Conservation (phyloP, 1,140 invertebrate genomes). For the Bombus turneri region DNA sequence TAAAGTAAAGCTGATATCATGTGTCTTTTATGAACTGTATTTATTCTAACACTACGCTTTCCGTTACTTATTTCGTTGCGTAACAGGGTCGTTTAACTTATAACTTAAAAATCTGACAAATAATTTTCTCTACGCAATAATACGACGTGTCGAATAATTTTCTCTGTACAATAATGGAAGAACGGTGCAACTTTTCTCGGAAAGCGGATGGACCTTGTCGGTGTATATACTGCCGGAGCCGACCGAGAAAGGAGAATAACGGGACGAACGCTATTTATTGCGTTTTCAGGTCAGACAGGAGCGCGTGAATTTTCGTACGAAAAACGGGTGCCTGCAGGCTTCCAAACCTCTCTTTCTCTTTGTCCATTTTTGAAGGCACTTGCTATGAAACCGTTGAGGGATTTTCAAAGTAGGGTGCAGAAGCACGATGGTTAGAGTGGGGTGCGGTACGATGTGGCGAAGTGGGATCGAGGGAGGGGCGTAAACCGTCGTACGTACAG, state of each 20-base stretch:
- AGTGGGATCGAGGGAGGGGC: not conserved
- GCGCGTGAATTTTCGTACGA: slow-evolving; percentile 48
- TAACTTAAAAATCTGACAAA: not conserved
- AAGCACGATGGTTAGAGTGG: not conserved
- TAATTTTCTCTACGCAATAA: not conserved
- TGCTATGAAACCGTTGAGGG: slow-evolving; percentile 44
- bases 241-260: slow-evolving; percentile 42
- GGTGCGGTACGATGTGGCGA: not conserved
- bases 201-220: not conserved
- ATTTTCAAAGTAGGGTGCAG: slow-evolving; percentile 52
- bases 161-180: too few relatives aligned
- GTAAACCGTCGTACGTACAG: not conserved
- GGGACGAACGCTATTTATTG: slow-evolving; percentile 28
- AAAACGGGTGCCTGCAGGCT: slow-evolving; percentile 34
- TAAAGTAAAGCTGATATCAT: too few relatives aligned
- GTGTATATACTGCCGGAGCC: not conserved
- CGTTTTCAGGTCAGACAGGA: slow-evolving; percentile 35
- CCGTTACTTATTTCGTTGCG: too few relatives aligned
- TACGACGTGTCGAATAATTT: not conserved
- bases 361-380: slow-evolving; percentile 46
- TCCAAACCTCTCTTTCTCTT: slow-evolving; percentile 24
- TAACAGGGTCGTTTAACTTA: too few relatives aligned
- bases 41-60: too few relatives aligned
- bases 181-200: not conserved
- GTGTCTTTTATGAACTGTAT: too few relatives aligned